Evolutionary conservation across 92 coral and sea anemone species (phyloP).

Genomic region (Phenganax subtilis): DNA sequence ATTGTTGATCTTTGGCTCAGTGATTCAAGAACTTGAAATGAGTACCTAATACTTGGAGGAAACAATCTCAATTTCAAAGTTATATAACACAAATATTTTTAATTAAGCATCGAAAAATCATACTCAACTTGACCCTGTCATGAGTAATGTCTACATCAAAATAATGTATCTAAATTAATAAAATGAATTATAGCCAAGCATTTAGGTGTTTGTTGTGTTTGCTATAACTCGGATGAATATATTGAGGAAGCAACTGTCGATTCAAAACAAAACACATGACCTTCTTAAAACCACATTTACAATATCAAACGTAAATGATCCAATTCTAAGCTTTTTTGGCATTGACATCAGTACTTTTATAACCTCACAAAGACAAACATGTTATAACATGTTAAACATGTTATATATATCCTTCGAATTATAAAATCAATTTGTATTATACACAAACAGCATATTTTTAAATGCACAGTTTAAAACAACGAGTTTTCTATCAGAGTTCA

Average conservation of each 20-base stretch:
- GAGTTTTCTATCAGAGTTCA: neutral
- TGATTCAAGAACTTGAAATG: conserved; percentile 14
- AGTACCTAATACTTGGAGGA: neutral
- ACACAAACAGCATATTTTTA: neutral
- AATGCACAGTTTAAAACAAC: neutral
- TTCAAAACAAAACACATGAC: too few relatives aligned
- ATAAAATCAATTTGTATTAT: neutral
- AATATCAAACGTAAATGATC: neutral
- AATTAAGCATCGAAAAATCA: too few relatives aligned
- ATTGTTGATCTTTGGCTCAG: neutral
- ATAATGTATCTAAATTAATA: too few relatives aligned
- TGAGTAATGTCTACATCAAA: too few relatives aligned
- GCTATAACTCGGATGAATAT: too few relatives aligned
- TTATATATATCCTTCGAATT: neutral
- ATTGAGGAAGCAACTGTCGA: too few relatives aligned
- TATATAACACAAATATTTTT: neutral
- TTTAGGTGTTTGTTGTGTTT: too few relatives aligned
- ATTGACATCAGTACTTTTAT: neutral
- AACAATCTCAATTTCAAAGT: neutral
- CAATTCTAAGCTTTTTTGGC: neutral
- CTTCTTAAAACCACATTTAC: neutral
- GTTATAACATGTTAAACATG: neutral
- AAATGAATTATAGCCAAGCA: too few relatives aligned
- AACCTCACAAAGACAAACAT: neutral
- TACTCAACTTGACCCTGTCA: too few relatives aligned